These are phyloP conservation scores for Cephus cinctus DNA, from an alignment of 1,140 invertebrate genomes.

Conservation along the genomic window DNA sequence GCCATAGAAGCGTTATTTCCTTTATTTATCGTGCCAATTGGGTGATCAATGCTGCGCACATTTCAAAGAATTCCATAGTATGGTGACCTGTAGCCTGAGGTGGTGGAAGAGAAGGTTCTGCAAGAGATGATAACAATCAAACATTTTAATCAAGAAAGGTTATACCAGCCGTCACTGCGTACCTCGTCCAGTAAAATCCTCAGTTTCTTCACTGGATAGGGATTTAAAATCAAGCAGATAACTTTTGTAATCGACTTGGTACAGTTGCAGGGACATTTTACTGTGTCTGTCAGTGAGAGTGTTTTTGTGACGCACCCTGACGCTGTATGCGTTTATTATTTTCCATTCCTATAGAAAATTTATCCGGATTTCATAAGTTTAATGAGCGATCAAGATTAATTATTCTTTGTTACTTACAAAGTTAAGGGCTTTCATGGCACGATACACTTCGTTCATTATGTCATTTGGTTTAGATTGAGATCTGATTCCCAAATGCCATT, in stretches of 20 bases:
- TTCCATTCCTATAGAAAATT: constrained; percentile 82
- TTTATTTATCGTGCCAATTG: constrained; percentile 84
- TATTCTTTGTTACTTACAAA: constrained; percentile 68
- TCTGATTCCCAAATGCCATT: constrained; percentile 98
- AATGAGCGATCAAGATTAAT: not conserved
- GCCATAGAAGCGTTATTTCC: too few species aligned
- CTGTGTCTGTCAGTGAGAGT: constrained; percentile 78
- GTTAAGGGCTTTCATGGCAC: constrained; percentile 96
- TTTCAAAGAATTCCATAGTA: constrained; percentile 99
- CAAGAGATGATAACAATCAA: too few species aligned
- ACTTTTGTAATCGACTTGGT: constrained; percentile 98
- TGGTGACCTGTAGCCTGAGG: constrained; percentile 72
- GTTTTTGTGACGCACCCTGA: constrained; percentile 86
- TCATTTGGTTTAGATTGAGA: constrained; percentile 99
- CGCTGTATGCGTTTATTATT: constrained; percentile 94
- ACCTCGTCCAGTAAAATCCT: constrained; percentile 56
- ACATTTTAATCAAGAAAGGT: too few species aligned
- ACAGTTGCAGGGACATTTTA: constrained; percentile 98
- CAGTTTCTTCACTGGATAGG: constrained; percentile 75
- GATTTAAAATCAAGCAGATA: constrained; percentile 98
- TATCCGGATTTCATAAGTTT: not conserved
- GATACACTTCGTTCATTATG: constrained; percentile 99
- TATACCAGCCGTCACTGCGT: not conserved
- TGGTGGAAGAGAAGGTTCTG: constrained; percentile 49
- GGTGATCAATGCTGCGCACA: constrained; percentile 97